These are phyloP conservation scores for Strigamia maritima DNA, from an alignment of 2,888 invertebrate species.

Conservation along the genomic window DNA sequence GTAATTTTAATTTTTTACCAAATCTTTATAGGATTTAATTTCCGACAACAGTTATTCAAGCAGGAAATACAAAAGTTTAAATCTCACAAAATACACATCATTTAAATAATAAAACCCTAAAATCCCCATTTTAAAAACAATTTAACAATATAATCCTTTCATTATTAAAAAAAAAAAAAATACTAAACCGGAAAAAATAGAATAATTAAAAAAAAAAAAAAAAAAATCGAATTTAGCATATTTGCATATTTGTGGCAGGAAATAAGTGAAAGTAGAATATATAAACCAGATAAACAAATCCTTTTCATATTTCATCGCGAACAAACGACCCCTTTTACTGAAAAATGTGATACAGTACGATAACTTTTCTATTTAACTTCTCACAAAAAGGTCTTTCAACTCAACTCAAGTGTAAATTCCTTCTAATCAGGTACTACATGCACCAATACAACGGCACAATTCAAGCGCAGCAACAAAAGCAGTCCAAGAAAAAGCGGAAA, in stretches of 20 bases:
- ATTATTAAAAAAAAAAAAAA: too few species aligned
- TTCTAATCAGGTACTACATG: constrained; percentile 40
- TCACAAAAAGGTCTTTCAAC: neutral
- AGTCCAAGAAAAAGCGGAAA: constrained; percentile 37
- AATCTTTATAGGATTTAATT: neutral
- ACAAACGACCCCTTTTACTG: neutral
- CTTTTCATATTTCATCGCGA: too few species aligned
- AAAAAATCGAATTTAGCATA: too few species aligned
- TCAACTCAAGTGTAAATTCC: constrained; percentile 1
- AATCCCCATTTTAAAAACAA: neutral
- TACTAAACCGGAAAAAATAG: neutral
- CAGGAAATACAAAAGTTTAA: neutral
- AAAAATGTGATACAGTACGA: neutral
- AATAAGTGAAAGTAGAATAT: neutral
- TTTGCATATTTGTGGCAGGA: too few species aligned
- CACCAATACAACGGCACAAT: constrained; percentile 43
- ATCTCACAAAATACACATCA: neutral
- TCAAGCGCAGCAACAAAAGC: constrained; percentile 37
- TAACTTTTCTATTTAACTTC: neutral
- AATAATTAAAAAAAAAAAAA: neutral
- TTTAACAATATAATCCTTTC: too few species aligned
- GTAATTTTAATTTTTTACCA: neutral
- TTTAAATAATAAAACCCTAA: neutral
- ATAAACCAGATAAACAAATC: neutral
- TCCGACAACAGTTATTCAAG: neutral